phyloP scores from a whole-genome alignment of 1,140 invertebrate genomes.

The Brachionus calyciflorus region DNA sequence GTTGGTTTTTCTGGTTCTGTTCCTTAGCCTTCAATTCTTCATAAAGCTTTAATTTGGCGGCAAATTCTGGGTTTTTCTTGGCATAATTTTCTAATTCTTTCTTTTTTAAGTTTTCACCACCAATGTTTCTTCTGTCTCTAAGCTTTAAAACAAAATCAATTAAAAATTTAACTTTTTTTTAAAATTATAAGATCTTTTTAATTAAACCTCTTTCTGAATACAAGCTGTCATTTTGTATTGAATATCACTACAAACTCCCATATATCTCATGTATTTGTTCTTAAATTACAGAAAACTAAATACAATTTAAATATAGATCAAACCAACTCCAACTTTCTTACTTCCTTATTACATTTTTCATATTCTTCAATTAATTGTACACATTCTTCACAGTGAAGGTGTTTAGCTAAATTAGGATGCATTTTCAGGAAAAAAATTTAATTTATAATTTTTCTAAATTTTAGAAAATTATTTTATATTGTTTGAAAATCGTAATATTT shows the following conservation, averaged over 20 bases:
- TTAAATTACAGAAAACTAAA: conserved; percentile 7
- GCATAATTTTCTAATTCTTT: conserved; percentile 22
- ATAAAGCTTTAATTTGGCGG: conserved; percentile 18
- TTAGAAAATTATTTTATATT: no score
- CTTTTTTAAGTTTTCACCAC: conserved; percentile 38
- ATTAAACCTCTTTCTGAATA: conserved; percentile 23
- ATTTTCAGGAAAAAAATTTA: no score
- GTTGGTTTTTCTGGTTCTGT: background rate
- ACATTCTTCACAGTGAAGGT: conserved; percentile 43
- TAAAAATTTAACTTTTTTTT: no score
- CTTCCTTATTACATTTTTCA: conserved; percentile 37
- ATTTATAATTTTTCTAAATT: no score
- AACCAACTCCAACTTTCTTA: background rate
- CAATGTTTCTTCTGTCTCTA: conserved; percentile 18
- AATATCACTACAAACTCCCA: conserved; percentile 8
- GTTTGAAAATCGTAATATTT: no score
- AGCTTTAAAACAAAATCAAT: background rate
- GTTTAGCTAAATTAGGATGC: conserved; percentile 36
- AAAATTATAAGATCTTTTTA: background rate
- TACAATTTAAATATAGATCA: background rate
- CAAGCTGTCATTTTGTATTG: conserved; percentile 42
- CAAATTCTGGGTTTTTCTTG: conserved; percentile 43
- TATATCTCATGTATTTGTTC: conserved; percentile 25
- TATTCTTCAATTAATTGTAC: conserved; percentile 32
- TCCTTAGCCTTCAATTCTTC: conserved; percentile 23